Conservation (phyloP, 2,113 vertebrate genomes). For the Sceloporus undulatus region DNA sequence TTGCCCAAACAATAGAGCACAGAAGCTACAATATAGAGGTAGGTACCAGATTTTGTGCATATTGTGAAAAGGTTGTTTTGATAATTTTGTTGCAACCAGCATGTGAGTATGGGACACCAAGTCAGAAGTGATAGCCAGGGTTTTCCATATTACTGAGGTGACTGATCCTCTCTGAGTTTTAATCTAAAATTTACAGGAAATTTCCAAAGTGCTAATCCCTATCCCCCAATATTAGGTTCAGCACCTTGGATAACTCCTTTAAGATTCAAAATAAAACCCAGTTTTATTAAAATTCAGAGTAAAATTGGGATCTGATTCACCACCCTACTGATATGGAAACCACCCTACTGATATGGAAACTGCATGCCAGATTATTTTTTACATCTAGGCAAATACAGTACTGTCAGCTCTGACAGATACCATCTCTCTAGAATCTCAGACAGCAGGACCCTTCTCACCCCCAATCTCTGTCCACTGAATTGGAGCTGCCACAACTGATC, state of each 20-base stretch:
- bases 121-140: no score
- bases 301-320: neutral
- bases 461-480: neutral
- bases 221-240: no score
- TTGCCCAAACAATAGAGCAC: slow-evolving; percentile 97
- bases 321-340: neutral
- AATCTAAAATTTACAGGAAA: no score
- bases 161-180: no score
- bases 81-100: neutral
- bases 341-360: neutral
- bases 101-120: no score
- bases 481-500: neutral
- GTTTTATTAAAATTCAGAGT: neutral
- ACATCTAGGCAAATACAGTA: neutral
- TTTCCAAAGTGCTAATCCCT: no score
- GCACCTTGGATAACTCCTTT: no score
- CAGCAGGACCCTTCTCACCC: neutral
- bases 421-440: neutral
- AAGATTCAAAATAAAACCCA: no score
- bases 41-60: slow-evolving; percentile 35
- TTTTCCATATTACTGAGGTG: no score
- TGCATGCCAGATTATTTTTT: neutral
- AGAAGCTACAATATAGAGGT: slow-evolving; percentile 99
- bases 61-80: slow-evolving; percentile 6
- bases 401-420: neutral